Base-by-base conservation (phyloP, 2,113 vertebrate genomes). In the Pelecanoides urinatrix region DNA sequence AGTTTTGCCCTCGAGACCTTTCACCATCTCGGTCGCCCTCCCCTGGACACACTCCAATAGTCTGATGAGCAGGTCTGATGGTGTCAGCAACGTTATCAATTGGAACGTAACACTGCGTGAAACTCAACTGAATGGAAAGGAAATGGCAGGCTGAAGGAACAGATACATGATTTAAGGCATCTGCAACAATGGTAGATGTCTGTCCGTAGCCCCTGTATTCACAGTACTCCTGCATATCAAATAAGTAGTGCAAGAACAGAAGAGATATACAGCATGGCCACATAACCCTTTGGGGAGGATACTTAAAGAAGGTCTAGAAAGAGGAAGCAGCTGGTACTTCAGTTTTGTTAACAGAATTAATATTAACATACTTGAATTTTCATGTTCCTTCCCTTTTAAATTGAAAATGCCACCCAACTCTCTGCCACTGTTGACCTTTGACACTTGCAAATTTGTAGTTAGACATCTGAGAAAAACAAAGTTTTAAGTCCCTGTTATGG, bases 211-310 rank as follows among this genome's bases (percentile, higher is more conserved):
- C 21, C 23, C 16, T 25, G 15, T 9, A 56, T 38, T 50, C 55
- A 59, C 1, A 20, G 19, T 15, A 15, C 25, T 68, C 32, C 62
- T 23, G 14, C 9, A 3, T 9, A 26, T 50, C 29, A 59, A 49
- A 73, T 5, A 18, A 45, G 38, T 1, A 70, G 68, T 6, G 13
- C 47, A 47, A 58, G 65, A 70, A 66, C 40, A 70, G 40, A 63
- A 47, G 62, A 2, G 3, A 55, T 12, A 36, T 0, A 19, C 13
- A 40, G n/a, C 7, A 10, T 8, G 22, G 36, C 18, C 36, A 30
- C 1, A 2, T 53, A 71, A 86, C 22, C 9, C 38, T 61, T 65
- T 11, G 13, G 19, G 55, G 40, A 61, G 25, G 16, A 66, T 16
- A 53, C 23, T 22, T 2, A 55, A 67, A 66, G 44, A 82, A 42